Conservation (phyloP, 2,888 invertebrate species). For the Myopa tessellatipennis region DNA sequence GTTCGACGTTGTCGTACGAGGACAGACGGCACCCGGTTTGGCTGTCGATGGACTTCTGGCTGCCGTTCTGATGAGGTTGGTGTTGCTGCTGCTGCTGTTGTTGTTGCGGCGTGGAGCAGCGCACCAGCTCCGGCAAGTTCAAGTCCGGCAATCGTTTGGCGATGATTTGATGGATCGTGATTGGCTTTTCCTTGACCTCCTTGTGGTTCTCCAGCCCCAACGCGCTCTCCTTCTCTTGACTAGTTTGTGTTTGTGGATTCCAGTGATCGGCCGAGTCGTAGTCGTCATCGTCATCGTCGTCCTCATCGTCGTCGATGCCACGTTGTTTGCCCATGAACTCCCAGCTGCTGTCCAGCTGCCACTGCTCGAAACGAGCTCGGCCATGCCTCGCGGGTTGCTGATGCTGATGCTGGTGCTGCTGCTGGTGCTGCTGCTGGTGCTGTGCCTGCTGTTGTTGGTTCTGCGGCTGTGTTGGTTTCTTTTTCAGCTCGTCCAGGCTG, state of each 20-base stretch:
- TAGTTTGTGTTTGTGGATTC: constrained; percentile 52
- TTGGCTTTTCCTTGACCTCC: constrained; percentile 68
- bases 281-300: constrained; percentile 58
- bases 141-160: constrained; percentile 71
- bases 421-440: constrained; percentile 51
- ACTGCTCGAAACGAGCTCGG: constrained; percentile 71
- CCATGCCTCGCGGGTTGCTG: constrained; percentile 61
- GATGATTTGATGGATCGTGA: constrained; percentile 83
- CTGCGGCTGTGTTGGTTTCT: constrained; percentile 67
- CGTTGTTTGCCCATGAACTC: constrained; percentile 81
- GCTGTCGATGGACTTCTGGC: constrained; percentile 60
- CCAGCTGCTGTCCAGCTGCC: constrained; percentile 92
- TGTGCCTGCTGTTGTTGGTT: constrained; percentile 49
- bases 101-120: constrained; percentile 72
- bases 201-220: constrained; percentile 55
- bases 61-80: constrained; percentile 47
- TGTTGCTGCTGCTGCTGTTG: constrained; percentile 51
- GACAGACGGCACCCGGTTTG: constrained; percentile 72
- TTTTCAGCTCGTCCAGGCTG: constrained; percentile 68
- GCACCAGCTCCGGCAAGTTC: constrained; percentile 75
- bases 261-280: constrained; percentile 64
- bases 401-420: constrained; percentile 49
- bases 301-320: constrained; percentile 53
- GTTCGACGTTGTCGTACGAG: constrained; percentile 84
- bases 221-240: constrained; percentile 60